Conservation (phyloP, 1,140 invertebrate species). For the Leptopilina clavipes region DNA sequence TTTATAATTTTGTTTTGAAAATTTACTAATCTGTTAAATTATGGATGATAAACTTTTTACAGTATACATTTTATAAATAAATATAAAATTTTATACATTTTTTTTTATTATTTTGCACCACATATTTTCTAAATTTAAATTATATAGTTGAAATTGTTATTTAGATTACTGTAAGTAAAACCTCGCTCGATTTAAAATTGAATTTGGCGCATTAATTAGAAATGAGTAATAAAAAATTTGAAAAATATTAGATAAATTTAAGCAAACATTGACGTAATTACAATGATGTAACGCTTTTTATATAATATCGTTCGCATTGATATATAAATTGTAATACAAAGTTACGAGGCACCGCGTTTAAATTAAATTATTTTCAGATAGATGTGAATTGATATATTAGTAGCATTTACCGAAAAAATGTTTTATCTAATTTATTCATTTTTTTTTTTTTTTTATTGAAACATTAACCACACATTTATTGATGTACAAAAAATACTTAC, state of each 20-base stretch:
- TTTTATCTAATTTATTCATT: background rate
- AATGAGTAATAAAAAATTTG: background rate
- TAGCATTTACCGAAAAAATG: background rate
- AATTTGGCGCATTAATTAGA: background rate
- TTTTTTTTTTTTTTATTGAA: background rate
- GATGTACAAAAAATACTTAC: background rate
- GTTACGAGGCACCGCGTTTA: conserved; percentile 26
- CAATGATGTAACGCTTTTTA: background rate
- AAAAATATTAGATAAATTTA: too few relatives aligned
- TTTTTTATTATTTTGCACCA: background rate
- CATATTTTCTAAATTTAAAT: background rate
- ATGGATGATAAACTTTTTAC: too few relatives aligned
- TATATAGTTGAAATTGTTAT: too few relatives aligned
- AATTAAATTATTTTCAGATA: background rate
- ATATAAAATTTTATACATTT: too few relatives aligned
- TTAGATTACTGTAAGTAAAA: too few relatives aligned
- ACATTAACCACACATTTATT: background rate
- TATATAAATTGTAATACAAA: conserved; percentile 28
- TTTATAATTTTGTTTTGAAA: too few relatives aligned
- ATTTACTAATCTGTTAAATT: too few relatives aligned
- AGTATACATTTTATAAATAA: too few relatives aligned
- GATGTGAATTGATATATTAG: background rate
- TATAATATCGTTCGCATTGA: background rate
- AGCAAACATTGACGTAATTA: conserved; percentile 14
- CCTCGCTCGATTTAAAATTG: background rate